Conservation (phyloP, 1,140 invertebrate genomes). For the Trigoniulus corallinus region DNA sequence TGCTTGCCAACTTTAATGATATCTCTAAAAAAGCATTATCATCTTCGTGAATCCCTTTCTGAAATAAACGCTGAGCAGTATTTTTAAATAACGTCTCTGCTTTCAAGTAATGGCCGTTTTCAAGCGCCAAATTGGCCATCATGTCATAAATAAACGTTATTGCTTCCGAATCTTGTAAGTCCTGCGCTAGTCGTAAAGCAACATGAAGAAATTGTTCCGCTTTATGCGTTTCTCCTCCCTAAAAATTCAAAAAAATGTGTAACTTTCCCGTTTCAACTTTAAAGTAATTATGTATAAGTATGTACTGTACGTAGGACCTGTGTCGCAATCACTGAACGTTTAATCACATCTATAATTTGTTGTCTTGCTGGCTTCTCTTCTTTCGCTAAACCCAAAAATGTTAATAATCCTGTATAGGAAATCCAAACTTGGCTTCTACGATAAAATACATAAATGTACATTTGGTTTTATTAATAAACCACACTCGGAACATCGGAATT, state of each 20-base stretch:
- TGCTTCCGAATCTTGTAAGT: slow-evolving; percentile 50
- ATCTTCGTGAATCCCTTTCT: slow-evolving; percentile 44
- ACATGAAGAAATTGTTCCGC: slow-evolving; percentile 70
- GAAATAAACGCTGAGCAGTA: slow-evolving; percentile 54
- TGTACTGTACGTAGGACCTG: too few species aligned
- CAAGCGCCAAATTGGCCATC: slow-evolving; percentile 74
- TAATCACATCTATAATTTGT: too few species aligned
- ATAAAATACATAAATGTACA: too few species aligned
- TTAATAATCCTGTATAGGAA: neutral
- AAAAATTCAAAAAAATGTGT: too few species aligned
- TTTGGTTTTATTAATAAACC: too few species aligned
- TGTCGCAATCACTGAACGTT: too few species aligned
- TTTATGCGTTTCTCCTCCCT: slow-evolving; percentile 55
- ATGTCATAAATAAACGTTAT: slow-evolving; percentile 75
- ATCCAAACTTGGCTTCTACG: too few species aligned
- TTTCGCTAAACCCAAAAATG: neutral
- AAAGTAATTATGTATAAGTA: too few species aligned
- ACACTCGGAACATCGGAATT: too few species aligned
- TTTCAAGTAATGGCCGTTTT: slow-evolving; percentile 53
- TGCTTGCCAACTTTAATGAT: slow-evolving; percentile 38
- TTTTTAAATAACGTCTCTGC: slow-evolving; percentile 65
- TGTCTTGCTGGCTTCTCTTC: neutral
- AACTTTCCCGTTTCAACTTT: too few species aligned
- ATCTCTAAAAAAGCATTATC: slow-evolving; percentile 60
- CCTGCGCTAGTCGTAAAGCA: slow-evolving; percentile 63